Conservation (phyloP, 2,113 vertebrate genomes). For the Actenoides lindsayi region DNA sequence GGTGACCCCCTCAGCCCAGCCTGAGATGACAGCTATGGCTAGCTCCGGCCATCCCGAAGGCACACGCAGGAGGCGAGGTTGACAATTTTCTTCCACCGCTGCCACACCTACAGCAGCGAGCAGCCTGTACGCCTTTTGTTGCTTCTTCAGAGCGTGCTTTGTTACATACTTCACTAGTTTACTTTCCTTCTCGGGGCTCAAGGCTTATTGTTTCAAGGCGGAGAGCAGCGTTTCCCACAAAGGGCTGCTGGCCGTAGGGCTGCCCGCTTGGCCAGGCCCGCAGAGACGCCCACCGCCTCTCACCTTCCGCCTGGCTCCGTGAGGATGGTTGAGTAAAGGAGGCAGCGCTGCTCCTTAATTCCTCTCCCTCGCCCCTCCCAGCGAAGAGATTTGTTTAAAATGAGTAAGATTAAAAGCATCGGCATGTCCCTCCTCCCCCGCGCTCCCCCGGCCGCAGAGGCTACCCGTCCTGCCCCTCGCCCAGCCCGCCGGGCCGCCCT, state of each 20-base stretch:
- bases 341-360: not conserved
- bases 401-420: not conserved
- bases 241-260: too few species aligned
- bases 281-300: not conserved
- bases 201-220: not conserved
- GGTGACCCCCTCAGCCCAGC: not conserved
- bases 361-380: not conserved
- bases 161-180: not conserved
- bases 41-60: not conserved
- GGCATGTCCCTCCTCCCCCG: not conserved
- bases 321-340: not conserved
- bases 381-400: not conserved
- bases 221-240: not conserved
- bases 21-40: not conserved
- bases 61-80: not conserved
- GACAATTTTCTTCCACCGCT: not conserved
- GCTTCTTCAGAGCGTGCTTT: not conserved
- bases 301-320: not conserved
- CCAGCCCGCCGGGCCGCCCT: not conserved
- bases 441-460: not conserved
- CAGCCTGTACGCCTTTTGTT: not conserved
- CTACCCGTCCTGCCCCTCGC: not conserved
- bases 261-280: not conserved
- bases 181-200: fast-evolving
- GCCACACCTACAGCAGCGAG: not conserved